Base-by-base conservation (phyloP, 2,113 vertebrate genomes). In the Coptodon bakossiorum region DNA sequence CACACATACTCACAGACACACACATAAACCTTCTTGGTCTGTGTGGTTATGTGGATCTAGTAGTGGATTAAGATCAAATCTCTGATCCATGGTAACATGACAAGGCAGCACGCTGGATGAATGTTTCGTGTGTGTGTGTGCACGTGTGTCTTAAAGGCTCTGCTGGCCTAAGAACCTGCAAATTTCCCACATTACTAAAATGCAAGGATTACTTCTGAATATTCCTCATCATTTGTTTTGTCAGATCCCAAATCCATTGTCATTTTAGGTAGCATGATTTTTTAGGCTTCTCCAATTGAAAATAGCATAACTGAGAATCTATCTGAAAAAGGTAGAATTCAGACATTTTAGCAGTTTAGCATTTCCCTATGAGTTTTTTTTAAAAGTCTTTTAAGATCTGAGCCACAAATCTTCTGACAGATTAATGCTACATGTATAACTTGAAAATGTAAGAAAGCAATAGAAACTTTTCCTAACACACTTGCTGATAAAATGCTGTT, bases 41-140 rank as follows among this genome's bases (percentile, higher is more conserved):
- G 63, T 91, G 91, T 91, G 81, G 36, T 87, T 90, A 5, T 91
- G 86, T 91, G 92, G 91, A 94, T 94, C 94, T 94, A 68, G 80
- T 91, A 85, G 92, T 90, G 92, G 94, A 95, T 96, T 95, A 95
- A 92, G 90, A 93, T 93, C 82, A 90, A 90, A 92, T 92, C 93
- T 92, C 87, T 88, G 86, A 90, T 95, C 93, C 68, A 88, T 34
- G 36, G 86, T 57, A 91, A 94, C 94, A 94, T 93, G 93, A 91
- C 91, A 93, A 84, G 68, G 81, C 87, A 63, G 89, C 86, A 91
- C 54, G 68, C 73, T 76, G 83, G 86, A 87, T 81, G 92, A 92
- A 93, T 92, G 86, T 71, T 83, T 56, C 53, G 79, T 63, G 59
- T 86, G 54, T 82, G 27, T 54, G 48, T 82, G 29, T 66, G 52